phyloP scores from a whole-genome alignment of 2,888 invertebrate species.

The Heterodera filipjevi region DNA sequence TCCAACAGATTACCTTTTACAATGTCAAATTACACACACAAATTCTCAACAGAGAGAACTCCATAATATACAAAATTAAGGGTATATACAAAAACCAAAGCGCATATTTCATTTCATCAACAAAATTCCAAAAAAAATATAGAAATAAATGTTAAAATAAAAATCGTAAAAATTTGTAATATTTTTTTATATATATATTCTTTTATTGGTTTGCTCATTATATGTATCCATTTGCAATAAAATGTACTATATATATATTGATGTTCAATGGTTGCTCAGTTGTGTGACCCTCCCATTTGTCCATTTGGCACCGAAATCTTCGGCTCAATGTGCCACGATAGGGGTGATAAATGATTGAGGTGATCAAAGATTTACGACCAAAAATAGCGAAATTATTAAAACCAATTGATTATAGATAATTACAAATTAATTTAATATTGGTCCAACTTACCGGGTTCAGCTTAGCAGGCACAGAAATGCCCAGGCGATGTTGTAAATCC shows the following conservation, averaged over 20 bases:
- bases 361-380: constrained; percentile 26
- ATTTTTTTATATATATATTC: no score
- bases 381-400: constrained; percentile 3
- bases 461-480: constrained; percentile 14
- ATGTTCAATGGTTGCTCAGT: no score
- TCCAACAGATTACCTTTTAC: background rate
- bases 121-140: no score
- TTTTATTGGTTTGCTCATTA: no score
- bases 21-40: background rate
- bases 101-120: no score
- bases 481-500: constrained; percentile 15
- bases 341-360: constrained; percentile 24
- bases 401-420: background rate
- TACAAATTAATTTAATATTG: background rate
- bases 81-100: no score
- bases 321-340: background rate
- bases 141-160: no score
- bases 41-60: background rate
- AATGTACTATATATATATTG: no score
- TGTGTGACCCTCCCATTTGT: no score
- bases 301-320: background rate
- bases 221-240: no score
- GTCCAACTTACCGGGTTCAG: constrained; percentile 13
- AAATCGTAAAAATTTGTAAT: no score
- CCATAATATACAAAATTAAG: background rate